A percentile compares a stretch with the other conserved stretches of the same genome.
These are phyloP conservation scores for Drosophila lacertosa DNA, from an alignment of 1,140 invertebrate species.

Conservation along the genomic window DNA sequence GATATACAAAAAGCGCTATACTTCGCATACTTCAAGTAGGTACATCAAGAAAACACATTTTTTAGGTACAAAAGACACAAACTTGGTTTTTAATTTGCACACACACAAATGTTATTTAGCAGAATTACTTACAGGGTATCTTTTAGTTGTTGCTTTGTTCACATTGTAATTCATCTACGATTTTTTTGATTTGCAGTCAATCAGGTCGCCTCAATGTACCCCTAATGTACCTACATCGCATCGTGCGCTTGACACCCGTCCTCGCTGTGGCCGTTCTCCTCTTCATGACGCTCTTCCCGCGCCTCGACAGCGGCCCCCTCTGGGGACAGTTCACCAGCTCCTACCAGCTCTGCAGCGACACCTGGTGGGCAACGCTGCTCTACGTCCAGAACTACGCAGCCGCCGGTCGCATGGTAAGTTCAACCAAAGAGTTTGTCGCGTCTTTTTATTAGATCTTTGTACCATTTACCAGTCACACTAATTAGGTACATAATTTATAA, in stretches of 20 bases:
- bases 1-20: no score
- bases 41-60: no score
- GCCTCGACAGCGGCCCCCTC: slow-evolving; percentile 66
- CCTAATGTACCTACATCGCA: slow-evolving; percentile 78
- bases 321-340: slow-evolving; percentile 65
- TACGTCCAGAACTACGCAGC: slow-evolving; percentile 80
- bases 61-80: no score
- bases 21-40: no score
- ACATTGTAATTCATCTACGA: not conserved
- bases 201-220: slow-evolving; percentile 63
- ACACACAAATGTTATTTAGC: no score
- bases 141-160: not conserved
- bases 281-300: slow-evolving; percentile 63
- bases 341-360: slow-evolving; percentile 52
- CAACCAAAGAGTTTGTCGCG: no score
- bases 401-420: slow-evolving; percentile 68
- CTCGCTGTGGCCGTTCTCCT: slow-evolving; percentile 69
- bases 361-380: slow-evolving; percentile 78
- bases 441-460: no score
- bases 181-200: slow-evolving; percentile 4
- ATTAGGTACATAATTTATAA: no score
- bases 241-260: slow-evolving; percentile 73
- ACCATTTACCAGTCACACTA: no score
- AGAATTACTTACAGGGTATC: not conserved
- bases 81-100: no score